These are phyloP conservation scores for Iguana delicatissima DNA, from an alignment of 2,797 vertebrate species.

Conservation along the genomic window DNA sequence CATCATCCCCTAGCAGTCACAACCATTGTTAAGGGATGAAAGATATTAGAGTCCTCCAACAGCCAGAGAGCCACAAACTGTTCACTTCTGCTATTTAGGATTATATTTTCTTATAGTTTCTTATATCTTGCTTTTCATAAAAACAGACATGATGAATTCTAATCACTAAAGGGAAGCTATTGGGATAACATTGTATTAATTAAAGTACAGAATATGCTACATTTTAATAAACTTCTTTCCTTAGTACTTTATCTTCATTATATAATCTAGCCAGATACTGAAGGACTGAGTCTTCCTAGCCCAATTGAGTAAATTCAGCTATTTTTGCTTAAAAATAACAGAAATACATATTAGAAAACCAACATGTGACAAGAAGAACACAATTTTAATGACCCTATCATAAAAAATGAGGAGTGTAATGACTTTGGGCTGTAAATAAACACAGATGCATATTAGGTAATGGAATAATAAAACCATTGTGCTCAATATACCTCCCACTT, in stretches of 20 bases:
- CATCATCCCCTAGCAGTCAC: neutral
- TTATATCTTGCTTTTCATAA: conserved; percentile 37
- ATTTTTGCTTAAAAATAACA: conserved; percentile 64
- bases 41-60: neutral
- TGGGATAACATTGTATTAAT: conserved; percentile 25
- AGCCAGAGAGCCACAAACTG: neutral
- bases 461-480: conserved; percentile 33
- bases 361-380: conserved; percentile 72
- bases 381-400: conserved; percentile 60
- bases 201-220: conserved; percentile 38
- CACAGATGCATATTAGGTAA: conserved; percentile 52
- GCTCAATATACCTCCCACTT: conserved; percentile 12
- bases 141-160: conserved; percentile 26
- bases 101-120: conserved; percentile 9
- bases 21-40: neutral
- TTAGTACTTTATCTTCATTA: conserved; percentile 63
- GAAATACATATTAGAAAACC: conserved; percentile 69
- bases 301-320: conserved; percentile 64
- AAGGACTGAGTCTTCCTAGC: conserved; percentile 31
- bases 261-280: conserved; percentile 48
- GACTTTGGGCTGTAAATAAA: conserved; percentile 47
- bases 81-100: neutral
- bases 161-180: neutral
- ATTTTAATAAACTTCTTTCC: conserved; percentile 58
- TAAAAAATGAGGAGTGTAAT: conserved; percentile 14